phyloP scores from a whole-genome alignment of 2,888 invertebrate species.

The Apoda limacodes region DNA sequence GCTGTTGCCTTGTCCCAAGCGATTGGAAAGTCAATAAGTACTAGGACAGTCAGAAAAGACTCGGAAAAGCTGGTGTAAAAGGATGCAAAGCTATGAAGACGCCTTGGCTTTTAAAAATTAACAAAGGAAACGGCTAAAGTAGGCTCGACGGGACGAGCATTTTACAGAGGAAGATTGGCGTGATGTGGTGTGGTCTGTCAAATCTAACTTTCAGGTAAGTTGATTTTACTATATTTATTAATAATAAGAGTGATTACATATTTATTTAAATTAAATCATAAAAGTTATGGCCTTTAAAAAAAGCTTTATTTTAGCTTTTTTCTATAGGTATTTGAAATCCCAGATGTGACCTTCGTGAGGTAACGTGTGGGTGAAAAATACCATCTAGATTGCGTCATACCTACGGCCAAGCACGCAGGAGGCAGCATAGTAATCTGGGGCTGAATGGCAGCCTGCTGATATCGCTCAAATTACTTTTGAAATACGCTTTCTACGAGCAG shows the following conservation, averaged over 20 bases:
- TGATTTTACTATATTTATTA: too few species aligned
- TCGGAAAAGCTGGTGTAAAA: constrained; percentile 10
- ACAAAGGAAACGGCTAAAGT: constrained; percentile 6
- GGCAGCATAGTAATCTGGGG: constrained; percentile 9
- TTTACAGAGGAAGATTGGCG: constrained; percentile 7
- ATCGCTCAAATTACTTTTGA: too few species aligned
- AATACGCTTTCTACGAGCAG: too few species aligned
- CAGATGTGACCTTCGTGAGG: constrained; percentile 10
- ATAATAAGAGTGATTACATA: too few species aligned
- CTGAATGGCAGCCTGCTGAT: constrained; percentile 11
- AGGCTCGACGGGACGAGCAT: constrained; percentile 2
- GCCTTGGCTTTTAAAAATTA: constrained; percentile 13
- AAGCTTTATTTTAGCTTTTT: too few species aligned
- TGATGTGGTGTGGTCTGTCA: constrained; percentile 7
- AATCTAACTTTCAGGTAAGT: constrained; percentile 10
- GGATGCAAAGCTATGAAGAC: constrained; percentile 14
- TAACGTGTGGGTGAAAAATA: constrained; percentile 7
- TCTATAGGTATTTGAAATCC: constrained; percentile 7
- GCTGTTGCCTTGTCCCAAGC: constrained; percentile 14
- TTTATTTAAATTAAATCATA: too few species aligned
- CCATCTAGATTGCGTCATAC: constrained; percentile 5
- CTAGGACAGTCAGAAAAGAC: constrained; percentile 8
- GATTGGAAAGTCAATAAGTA: constrained; percentile 10
- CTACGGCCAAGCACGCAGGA: constrained; percentile 7
- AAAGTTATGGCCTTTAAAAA: too few species aligned